Evolutionary conservation across 1,140 invertebrate species (phyloP), one percentile per base, ranked within the genome.

Genomic region (Meloidogyne hapla): DNA sequence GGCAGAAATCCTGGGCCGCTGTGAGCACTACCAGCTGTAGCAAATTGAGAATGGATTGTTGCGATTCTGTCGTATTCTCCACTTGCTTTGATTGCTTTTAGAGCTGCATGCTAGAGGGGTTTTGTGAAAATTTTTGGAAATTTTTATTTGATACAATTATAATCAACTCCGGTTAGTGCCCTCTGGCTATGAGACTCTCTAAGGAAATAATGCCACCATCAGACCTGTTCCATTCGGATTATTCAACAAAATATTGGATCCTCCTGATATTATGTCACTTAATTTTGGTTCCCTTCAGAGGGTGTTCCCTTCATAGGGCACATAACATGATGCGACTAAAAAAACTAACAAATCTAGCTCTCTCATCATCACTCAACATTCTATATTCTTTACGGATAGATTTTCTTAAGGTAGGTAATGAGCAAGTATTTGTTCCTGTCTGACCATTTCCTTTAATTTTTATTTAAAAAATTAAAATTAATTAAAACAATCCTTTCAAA

Each of bases 61-160:
- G 80, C 77, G 3, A 86, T 67, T 66, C 85, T 65, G 64, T 86
- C 85, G 61, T 85, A 86, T 65, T 85, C 85, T 56, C 85, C 85
- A 63, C 74, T 85, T 18, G 79, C 70, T 71, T 89, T 89, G 18
- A 89, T 75, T 61, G 79, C 71, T 18, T 82, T 82, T 5, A 89
- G 15, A 10, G 88, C 88, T 33, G 80, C 77, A 77, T 89, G 88
- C 70, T 73, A 25, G n/a, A n/a, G n/a, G n/a, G n/a, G n/a, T n/a
- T n/a, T n/a, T n/a, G n/a, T n/a, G n/a, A n/a, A n/a, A n/a, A n/a
- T n/a, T n/a, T n/a, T n/a, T n/a, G n/a, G n/a, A n/a, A n/a, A n/a
- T n/a, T n/a, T n/a, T n/a, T n/a, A n/a, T n/a, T n/a, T n/a, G n/a
- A n/a, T n/a, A n/a, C n/a, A n/a, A n/a, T n/a, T n/a, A n/a, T n/a